Evolutionary conservation across 2,113 vertebrate genomes (phyloP), one percentile per base, ranked within the genome.

Genomic region (Isurus oxyrinchus): DNA sequence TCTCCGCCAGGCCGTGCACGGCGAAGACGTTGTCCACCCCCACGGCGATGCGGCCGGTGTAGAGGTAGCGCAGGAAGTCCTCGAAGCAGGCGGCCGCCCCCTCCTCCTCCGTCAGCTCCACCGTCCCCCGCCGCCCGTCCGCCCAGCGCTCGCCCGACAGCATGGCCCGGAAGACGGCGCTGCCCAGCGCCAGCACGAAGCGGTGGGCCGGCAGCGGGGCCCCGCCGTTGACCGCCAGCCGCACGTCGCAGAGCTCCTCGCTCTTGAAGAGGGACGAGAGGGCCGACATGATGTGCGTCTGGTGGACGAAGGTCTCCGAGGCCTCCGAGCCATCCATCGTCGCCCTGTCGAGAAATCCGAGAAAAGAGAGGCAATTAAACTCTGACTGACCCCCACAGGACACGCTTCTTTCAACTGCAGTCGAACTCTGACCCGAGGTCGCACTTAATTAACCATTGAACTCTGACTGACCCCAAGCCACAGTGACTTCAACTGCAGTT

Each of bases 11-110:
- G 40, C 87, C 40, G 13, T 88, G 35, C 0, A 96, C 19, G 96
- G 96, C 84, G 59, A 96, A 96, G 40, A 96, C 59, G 86, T 90
- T 96, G 2, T 61, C 96, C 16, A 87, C 16, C 23, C n/a, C 14
- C 13, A 96, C 53, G 59, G 96, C 44, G 14, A 96, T 44, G 16
- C 59, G 13, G 59, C 96, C 96, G 2, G 96, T 96, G 96, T 96
- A 96, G 86, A 96, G 91, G 61, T 96, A 96, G 81, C 86, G 96
- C 57, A 96, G 86, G 96, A 96, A 96, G 81, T 59, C n/a, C 23
- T 96, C 81, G 35, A 96, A 88, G 59, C 55, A 16, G 11, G 66
- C 84, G 59, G 67, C 96, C 3, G 61, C 87, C 13, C 55, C 13
- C 23, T 69, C 67, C 23, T 69, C 67, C 67, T 69, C 67, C 21